Evolutionary conservation across 1,140 invertebrate species (phyloP), one percentile per base, ranked within the genome.

Genomic region (Callitettix versicolor): DNA sequence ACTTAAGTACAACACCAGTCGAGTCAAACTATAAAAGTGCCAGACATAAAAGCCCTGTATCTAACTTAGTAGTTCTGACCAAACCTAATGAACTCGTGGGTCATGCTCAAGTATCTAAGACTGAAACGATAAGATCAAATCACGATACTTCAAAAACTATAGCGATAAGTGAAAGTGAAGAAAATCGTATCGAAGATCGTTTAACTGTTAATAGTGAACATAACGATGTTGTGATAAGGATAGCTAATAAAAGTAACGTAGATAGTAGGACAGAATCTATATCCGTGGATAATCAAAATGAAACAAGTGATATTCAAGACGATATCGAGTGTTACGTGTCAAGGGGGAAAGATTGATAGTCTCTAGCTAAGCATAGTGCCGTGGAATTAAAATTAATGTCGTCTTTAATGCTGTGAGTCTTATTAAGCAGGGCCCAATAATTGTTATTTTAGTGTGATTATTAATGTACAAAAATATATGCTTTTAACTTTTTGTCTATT

Each of bases 401-500:
- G 11, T 30, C 30, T 26, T 30, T 12, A 26, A 12, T 46, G 22
- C 22, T 14, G 34, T n/a, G 34, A n/a, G 18, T 51, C 3, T 15
- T 4, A n/a, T 4, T n/a, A 15, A 30, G 33, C 15, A 20, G 48
- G 48, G 48, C 48, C 48, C 48, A 51, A 51, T n/a, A n/a, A n/a
- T 38, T 51, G 48, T 51, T 36, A 51, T 36, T 51, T 30, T 51
- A 38, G 48, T 51, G 48, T 51, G 33, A 51, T 51, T 48, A 14
- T n/a, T n/a, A n/a, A 48, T 48, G 46, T 48, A 48, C 46, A 51
- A 51, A 51, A 30, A 30, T n/a, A 30, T 30, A 30, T 51, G 18
- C 22, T 17, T 20, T 51, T 51, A 36, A 30, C 22, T 30, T 2
- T 9, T 46, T 18, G n/a, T 38, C 36, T 7, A 18, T 51, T 51